Conservation (phyloP, 2,888 invertebrate species). For the Listrodromus nycthemerus region DNA sequence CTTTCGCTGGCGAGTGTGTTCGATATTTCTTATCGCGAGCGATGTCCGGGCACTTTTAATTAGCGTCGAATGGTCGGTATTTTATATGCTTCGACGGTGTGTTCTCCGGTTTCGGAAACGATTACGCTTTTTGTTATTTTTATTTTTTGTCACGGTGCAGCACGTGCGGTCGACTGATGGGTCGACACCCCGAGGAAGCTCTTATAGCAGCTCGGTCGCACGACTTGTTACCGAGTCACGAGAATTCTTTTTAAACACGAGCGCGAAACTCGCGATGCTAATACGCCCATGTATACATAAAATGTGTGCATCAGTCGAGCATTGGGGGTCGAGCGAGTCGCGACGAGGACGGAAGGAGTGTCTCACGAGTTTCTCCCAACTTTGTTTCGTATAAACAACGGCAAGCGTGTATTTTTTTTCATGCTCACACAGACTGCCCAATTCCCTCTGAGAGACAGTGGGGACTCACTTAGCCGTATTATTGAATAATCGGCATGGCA, state of each 20-base stretch:
- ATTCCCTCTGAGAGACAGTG: neutral
- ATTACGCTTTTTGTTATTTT: conserved; percentile 32
- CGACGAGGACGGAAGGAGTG: neutral
- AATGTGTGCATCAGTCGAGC: neutral
- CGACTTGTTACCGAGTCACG: conserved; percentile 34
- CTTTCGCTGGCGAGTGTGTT: neutral
- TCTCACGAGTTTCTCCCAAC: neutral
- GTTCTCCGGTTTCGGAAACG: neutral
- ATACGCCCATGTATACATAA: neutral
- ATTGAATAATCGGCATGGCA: too few relatives aligned
- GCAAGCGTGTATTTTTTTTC: neutral
- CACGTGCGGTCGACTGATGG: conserved; percentile 76
- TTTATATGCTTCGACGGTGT: neutral
- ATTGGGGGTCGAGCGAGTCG: neutral
- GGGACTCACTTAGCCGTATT: neutral
- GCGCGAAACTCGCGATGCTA: conserved; percentile 19
- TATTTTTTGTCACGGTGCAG: conserved; percentile 50
- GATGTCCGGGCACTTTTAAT: neutral
- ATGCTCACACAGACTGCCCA: neutral
- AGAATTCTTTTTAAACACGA: conserved; percentile 54
- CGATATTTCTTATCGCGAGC: neutral
- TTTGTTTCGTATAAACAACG: neutral
- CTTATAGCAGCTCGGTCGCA: conserved; percentile 70
- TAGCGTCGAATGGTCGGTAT: neutral
- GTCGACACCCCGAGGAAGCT: conserved; percentile 76